Evolutionary conservation across 2,888 invertebrate genomes (phyloP).

Genomic region (Rotaria socialis): DNA sequence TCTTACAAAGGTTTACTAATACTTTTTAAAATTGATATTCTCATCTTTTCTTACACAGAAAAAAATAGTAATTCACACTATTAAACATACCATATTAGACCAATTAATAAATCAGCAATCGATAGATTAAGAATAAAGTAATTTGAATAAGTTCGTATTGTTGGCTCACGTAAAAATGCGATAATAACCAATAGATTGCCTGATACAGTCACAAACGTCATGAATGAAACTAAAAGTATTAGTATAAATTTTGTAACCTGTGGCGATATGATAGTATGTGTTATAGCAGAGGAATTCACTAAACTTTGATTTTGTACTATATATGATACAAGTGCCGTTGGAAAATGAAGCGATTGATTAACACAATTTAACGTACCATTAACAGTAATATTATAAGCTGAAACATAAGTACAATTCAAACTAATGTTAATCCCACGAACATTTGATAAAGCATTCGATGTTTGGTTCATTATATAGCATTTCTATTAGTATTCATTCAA

Average conservation of each 20-base stretch:
- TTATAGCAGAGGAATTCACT: neutral
- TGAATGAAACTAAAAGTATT: neutral
- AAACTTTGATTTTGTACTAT: neutral
- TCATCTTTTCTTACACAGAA: too few species aligned
- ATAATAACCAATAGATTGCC: slow-evolving; percentile 48
- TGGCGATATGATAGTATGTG: neutral
- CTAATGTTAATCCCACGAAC: neutral
- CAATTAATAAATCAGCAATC: slow-evolving; percentile 50
- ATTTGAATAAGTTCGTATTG: slow-evolving; percentile 50
- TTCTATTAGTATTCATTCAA: too few species aligned
- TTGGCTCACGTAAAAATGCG: slow-evolving; percentile 49
- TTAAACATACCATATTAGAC: slow-evolving; percentile 41
- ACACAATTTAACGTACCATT: neutral
- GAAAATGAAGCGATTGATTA: neutral
- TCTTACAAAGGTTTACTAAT: too few species aligned
- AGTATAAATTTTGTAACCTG: neutral
- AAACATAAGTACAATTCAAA: neutral
- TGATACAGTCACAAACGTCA: neutral
- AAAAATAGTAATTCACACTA: too few species aligned
- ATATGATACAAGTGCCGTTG: neutral
- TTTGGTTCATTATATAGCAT: neutral
- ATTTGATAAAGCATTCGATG: neutral
- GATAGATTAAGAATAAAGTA: slow-evolving; percentile 51
- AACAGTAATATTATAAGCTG: neutral
- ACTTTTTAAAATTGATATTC: too few species aligned